Evolutionary conservation across 30 jellyfish, hydroid and myxozoan genomes (phyloP).

Genomic region (Sanderia malayensis): DNA sequence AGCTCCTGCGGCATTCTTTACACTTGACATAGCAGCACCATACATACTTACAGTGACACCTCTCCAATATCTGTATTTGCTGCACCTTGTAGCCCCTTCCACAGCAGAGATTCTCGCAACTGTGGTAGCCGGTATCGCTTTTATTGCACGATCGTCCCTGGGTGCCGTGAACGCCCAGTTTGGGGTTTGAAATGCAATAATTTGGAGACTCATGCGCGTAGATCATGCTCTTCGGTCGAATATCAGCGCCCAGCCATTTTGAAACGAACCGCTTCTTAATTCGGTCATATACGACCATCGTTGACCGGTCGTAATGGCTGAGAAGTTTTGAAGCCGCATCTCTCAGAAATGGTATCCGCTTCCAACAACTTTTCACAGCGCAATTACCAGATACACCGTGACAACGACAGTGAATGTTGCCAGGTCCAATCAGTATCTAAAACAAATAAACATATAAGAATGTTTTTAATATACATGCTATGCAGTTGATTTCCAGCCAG

Average conservation of each 20-base stretch:
- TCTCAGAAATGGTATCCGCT: constrained; percentile 53
- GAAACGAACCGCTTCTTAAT: constrained; percentile 32
- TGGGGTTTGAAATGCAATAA: constrained; percentile 51
- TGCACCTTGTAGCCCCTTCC: constrained; percentile 68
- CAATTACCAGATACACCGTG: constrained; percentile 87
- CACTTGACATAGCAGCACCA: constrained; percentile 85
- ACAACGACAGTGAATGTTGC: constrained; percentile 72
- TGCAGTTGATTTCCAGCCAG: too few relatives aligned
- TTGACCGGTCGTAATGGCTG: constrained; percentile 56
- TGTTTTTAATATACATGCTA: too few relatives aligned
- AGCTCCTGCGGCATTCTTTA: constrained; percentile 53
- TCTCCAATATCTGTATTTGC: constrained; percentile 54
- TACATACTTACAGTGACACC: constrained; percentile 68
- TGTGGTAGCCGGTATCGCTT: constrained; percentile 49
- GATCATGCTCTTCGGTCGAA: constrained; percentile 29
- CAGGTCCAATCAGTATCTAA: constrained; percentile 47
- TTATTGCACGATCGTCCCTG: constrained; percentile 71
- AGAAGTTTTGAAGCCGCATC: constrained; percentile 31
- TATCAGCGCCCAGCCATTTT: constrained; percentile 48
- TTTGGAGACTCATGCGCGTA: constrained; percentile 74
- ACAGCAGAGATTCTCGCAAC: constrained; percentile 79
- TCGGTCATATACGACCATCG: constrained; percentile 58
- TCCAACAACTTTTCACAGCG: constrained; percentile 78
- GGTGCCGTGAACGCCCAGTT: constrained; percentile 63
- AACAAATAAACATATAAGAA: too few relatives aligned